These are phyloP conservation scores for Sympetrum striolatum DNA, from an alignment of 2,888 invertebrate genomes.

Conservation along the genomic window DNA sequence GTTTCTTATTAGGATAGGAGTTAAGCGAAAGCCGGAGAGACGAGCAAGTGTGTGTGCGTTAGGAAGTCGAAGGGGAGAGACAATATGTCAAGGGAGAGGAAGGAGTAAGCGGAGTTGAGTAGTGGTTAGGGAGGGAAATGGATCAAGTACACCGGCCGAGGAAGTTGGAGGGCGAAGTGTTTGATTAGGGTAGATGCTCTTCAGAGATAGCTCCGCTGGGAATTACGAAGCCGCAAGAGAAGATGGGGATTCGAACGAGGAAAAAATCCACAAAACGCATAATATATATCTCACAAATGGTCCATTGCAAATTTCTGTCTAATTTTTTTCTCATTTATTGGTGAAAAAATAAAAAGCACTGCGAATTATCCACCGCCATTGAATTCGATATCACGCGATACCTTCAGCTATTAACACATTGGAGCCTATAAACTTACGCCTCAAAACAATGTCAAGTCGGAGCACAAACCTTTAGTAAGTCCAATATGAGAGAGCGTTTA, in stretches of 20 bases:
- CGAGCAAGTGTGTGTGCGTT: neutral
- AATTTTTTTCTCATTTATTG: no score
- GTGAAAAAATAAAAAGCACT: no score
- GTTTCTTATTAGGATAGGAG: neutral
- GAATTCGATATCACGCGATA: no score
- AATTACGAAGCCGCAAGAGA: neutral
- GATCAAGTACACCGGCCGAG: constrained; percentile 1
- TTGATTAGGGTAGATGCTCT: constrained; percentile 30
- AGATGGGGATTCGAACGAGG: neutral
- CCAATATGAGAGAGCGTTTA: no score
- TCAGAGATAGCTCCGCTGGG: neutral
- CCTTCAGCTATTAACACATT: no score
- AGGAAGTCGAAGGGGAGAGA: neutral
- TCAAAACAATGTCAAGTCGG: no score
- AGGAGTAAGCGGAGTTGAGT: neutral
- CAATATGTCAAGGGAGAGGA: neutral
- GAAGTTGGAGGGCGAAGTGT: neutral
- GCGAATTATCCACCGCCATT: no score
- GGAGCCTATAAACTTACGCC: no score
- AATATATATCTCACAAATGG: no score
- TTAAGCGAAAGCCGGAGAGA: neutral
- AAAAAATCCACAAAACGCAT: neutral
- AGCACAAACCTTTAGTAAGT: no score
- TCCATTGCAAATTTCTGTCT: no score
- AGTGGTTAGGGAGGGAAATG: neutral